These are phyloP conservation scores for Heterochromis multidens DNA, from an alignment of 2,113 vertebrate genomes.

Conservation along the genomic window DNA sequence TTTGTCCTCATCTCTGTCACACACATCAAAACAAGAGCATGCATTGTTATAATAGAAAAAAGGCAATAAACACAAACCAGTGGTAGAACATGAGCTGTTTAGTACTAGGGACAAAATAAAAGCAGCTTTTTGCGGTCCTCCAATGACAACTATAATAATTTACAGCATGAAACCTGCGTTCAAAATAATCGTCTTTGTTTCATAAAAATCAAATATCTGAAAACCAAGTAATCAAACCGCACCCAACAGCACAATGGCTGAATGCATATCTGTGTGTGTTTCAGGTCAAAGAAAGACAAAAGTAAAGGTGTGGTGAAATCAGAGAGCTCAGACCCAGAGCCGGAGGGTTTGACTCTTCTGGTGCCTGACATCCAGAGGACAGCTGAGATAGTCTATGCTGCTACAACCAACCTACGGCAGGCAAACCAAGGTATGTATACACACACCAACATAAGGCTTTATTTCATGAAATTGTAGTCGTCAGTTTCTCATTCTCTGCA, in stretches of 20 bases:
- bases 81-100: background rate
- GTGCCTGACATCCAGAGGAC: constrained; percentile 98
- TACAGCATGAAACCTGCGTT: background rate
- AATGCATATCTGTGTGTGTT: background rate
- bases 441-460: background rate
- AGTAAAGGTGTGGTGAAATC: constrained; percentile 91
- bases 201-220: background rate
- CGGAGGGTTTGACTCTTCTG: constrained; percentile 92
- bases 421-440: constrained; percentile 86
- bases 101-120: background rate
- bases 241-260: background rate
- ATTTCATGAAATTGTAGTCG: background rate
- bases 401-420: constrained; percentile 91
- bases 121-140: background rate
- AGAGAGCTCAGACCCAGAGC: constrained; percentile 91
- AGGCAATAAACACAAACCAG: background rate
- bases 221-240: background rate
- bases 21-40: background rate
- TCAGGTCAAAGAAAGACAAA: constrained; percentile 97
- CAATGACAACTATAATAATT: background rate
- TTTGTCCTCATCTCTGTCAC: background rate
- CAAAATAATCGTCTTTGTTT: background rate
- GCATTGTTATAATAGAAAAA: background rate
- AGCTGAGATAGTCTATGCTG: constrained; percentile 91
- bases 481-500: background rate